A percentile compares a stretch with the other conserved stretches of the same genome.
Conservation (phyloP, 2,113 vertebrate species). For the Panthera uncia region DNA sequence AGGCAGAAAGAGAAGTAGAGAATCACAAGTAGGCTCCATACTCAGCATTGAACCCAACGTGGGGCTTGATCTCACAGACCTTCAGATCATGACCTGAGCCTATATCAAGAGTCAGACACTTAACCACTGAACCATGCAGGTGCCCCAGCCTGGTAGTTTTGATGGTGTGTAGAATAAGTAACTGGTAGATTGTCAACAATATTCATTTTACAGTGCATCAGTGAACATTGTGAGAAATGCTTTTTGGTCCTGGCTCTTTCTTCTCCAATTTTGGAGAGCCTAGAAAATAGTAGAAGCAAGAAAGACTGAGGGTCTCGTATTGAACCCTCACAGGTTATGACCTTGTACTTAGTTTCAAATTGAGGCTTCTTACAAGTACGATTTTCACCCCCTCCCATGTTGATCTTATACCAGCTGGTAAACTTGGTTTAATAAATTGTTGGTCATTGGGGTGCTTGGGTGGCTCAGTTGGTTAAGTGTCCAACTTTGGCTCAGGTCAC, state of each 20-base stretch:
- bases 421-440: background rate
- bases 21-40: too few species aligned
- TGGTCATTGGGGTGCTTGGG: background rate
- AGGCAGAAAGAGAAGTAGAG: too few species aligned
- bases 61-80: too few species aligned
- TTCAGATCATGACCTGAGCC: too few species aligned
- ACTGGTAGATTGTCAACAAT: background rate
- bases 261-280: background rate
- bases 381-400: background rate
- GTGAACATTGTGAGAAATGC: background rate
- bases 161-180: background rate
- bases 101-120: too few species aligned
- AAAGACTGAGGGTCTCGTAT: background rate
- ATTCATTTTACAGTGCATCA: background rate
- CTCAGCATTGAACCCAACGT: too few species aligned
- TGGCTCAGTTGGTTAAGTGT: too few species aligned
- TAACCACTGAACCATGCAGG: too few species aligned
- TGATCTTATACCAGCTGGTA: background rate
- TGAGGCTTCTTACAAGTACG: background rate
- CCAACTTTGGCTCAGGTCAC: too few species aligned
- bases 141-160: background rate
- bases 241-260: background rate
- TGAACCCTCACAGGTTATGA: background rate
- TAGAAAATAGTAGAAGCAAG: background rate
- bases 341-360: background rate